phyloP scores from a whole-genome alignment of 1,140 invertebrate genomes.

The Ridgeia piscesae region DNA sequence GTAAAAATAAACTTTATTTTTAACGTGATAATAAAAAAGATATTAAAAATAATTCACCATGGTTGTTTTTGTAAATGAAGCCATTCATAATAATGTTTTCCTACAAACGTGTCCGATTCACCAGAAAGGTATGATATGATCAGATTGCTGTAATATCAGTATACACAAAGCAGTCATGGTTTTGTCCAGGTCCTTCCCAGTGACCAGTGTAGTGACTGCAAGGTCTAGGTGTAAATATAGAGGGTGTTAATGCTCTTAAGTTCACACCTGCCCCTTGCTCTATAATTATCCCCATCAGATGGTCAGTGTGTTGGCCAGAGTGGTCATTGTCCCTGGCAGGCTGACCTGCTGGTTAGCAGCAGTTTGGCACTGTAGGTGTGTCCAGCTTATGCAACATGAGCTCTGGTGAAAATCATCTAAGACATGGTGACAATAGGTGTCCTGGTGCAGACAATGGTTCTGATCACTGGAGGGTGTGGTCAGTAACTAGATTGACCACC shows the following conservation, averaged over 20 bases:
- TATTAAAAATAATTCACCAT: not conserved
- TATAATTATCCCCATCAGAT: not conserved
- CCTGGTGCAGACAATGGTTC: not conserved
- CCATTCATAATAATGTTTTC: not conserved
- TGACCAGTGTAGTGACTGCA: not conserved
- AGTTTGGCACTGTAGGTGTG: not conserved
- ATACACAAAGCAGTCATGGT: not conserved
- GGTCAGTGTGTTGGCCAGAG: not conserved
- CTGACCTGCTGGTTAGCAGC: not conserved
- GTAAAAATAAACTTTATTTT: not conserved
- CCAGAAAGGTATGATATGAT: not conserved
- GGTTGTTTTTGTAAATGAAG: not conserved
- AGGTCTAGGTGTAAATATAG: not conserved
- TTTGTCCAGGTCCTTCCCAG: not conserved
- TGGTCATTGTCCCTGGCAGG: not conserved
- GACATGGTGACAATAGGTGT: not conserved
- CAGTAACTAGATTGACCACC: not conserved
- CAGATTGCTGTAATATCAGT: not conserved
- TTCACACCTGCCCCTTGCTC: not conserved
- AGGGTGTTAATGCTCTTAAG: not conserved
- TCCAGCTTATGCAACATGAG: not conserved
- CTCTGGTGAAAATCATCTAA: conserved; percentile 1
- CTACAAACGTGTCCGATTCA: not conserved
- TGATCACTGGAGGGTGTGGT: not conserved
- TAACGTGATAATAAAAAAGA: not conserved